A percentile compares a stretch with the other conserved stretches of the same genome.
phyloP scores from a whole-genome alignment of 2,113 vertebrate genomes.

The Tragulus kanchil region DNA sequence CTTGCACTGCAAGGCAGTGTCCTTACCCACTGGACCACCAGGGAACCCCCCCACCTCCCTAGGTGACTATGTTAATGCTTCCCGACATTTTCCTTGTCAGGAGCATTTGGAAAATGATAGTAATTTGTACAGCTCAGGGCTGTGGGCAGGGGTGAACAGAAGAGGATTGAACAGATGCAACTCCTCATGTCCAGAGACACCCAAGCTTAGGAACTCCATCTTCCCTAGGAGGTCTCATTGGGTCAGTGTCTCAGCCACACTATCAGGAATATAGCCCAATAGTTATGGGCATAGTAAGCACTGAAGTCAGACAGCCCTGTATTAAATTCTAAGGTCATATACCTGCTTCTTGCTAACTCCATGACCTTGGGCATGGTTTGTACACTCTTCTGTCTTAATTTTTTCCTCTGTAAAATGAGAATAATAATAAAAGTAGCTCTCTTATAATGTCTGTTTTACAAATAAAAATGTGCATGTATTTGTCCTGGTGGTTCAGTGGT shows the following conservation, averaged over 20 bases:
- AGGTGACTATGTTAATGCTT: conserved; percentile 1
- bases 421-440: conserved; percentile 4
- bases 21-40: background rate
- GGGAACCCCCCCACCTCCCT: background rate
- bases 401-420: background rate
- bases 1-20: background rate
- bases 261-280: background rate
- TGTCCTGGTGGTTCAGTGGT: background rate
- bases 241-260: background rate
- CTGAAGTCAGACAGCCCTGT: background rate
- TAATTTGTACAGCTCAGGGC: background rate
- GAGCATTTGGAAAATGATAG: background rate
- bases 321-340: background rate
- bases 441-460: background rate
- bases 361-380: background rate
- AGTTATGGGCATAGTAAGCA: background rate
- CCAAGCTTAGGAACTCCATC: background rate
- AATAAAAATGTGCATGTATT: background rate
- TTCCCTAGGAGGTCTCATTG: background rate
- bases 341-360: background rate
- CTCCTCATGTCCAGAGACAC: background rate
- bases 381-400: background rate
- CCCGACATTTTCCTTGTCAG: background rate
- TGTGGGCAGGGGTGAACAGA: background rate
- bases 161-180: background rate